Conservation (phyloP, 1,140 invertebrate species). For the Drosophila yakuba region DNA sequence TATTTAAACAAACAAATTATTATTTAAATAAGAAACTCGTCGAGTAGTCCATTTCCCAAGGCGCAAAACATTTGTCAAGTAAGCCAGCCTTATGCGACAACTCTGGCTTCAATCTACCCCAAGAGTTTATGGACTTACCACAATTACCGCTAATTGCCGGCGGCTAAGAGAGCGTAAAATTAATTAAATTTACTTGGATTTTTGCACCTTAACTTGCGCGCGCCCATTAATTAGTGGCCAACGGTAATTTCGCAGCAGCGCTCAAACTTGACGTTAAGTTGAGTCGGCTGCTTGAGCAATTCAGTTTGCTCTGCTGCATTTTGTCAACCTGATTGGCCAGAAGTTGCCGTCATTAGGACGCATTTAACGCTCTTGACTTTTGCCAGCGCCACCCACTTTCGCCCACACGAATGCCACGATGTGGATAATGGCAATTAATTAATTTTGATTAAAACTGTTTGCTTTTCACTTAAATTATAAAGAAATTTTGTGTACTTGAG, state of each 20-base stretch:
- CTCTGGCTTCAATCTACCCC: slow-evolving; percentile 8
- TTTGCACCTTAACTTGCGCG: slow-evolving; percentile 62
- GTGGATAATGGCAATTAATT: not conserved
- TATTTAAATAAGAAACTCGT: too few species aligned
- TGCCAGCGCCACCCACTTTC: slow-evolving; percentile 1
- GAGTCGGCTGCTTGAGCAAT: slow-evolving; percentile 64
- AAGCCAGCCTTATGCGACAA: not conserved
- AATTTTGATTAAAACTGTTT: not conserved
- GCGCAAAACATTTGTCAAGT: too few species aligned
- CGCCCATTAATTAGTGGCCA: slow-evolving; percentile 74
- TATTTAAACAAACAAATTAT: not conserved
- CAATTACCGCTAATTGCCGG: slow-evolving; percentile 38
- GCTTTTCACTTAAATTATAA: too few species aligned
- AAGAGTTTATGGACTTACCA: not conserved
- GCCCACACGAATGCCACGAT: not conserved
- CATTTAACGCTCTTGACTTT: slow-evolving; percentile 65
- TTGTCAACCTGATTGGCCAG: slow-evolving; percentile 76
- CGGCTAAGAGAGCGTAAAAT: slow-evolving; percentile 68
- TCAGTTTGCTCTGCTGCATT: slow-evolving; percentile 24
- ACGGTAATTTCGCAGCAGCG: slow-evolving; percentile 51
- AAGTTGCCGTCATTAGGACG: slow-evolving; percentile 74
- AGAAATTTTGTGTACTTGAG: too few species aligned
- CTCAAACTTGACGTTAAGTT: slow-evolving; percentile 57
- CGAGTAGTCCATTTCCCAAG: too few species aligned
- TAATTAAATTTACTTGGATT: slow-evolving; percentile 72